Evolutionary conservation across 1,140 invertebrate genomes (phyloP).

Genomic region (Alviniconcha marisindica): DNA sequence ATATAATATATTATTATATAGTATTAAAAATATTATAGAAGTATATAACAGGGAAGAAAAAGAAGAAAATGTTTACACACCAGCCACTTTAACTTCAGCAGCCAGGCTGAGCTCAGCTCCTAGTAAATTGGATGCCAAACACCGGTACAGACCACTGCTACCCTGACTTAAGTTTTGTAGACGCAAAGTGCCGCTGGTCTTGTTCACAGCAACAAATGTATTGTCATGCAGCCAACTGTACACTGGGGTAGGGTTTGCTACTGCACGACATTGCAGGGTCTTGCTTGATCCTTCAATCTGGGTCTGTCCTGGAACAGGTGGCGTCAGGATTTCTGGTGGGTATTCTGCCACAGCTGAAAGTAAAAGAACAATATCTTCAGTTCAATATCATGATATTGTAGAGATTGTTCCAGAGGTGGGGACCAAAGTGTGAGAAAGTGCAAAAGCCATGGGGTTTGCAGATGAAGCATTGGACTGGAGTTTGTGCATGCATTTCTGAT

Average conservation of each 20-base stretch:
- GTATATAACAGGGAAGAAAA: too few species aligned
- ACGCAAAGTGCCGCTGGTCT: slow-evolving; percentile 85
- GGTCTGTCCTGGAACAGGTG: slow-evolving; percentile 49
- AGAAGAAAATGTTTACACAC: slow-evolving; percentile 81
- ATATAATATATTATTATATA: too few species aligned
- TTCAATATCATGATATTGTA: too few species aligned
- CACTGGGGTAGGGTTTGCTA: slow-evolving; percentile 88
- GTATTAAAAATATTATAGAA: too few species aligned
- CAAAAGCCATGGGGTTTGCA: too few species aligned
- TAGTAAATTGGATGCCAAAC: slow-evolving; percentile 91
- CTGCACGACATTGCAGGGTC: slow-evolving; percentile 55
- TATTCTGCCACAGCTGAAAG: too few species aligned
- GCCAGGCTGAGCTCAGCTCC: slow-evolving; percentile 94
- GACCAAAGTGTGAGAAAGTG: too few species aligned
- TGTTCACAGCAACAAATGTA: slow-evolving; percentile 57
- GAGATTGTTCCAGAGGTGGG: too few species aligned
- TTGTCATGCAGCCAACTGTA: slow-evolving; percentile 94
- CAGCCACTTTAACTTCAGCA: slow-evolving; percentile 90
- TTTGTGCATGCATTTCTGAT: too few species aligned
- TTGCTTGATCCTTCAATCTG: slow-evolving; percentile 49
- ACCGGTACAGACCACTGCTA: slow-evolving; percentile 92
- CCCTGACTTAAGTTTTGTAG: slow-evolving; percentile 86
- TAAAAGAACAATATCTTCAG: too few species aligned
- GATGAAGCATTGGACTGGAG: too few species aligned
- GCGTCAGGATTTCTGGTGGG: slow-evolving; percentile 44